Evolutionary conservation across 2,888 invertebrate genomes (phyloP).

Genomic region (Amphimallon solstitiale): DNA sequence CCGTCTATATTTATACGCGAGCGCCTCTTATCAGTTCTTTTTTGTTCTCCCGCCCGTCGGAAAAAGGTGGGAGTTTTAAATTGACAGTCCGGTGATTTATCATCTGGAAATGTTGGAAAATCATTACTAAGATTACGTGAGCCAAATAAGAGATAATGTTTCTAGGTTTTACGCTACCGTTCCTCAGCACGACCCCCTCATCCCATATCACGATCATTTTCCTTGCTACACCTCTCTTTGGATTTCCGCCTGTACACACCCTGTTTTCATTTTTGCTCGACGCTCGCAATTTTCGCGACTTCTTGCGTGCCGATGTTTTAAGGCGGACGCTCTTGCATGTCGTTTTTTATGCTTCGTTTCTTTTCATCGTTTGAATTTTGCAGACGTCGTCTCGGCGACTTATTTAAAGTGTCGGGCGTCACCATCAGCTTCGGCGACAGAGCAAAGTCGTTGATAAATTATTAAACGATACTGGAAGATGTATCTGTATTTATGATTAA

Average conservation of each 20-base stretch:
- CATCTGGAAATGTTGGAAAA: slow-evolving; percentile 28
- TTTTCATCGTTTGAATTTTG: too few relatives aligned
- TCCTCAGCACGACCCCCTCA: not conserved
- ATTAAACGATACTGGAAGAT: slow-evolving; percentile 26
- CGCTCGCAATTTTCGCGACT: too few relatives aligned
- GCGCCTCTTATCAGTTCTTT: slow-evolving; percentile 19
- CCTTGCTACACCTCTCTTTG: too few relatives aligned
- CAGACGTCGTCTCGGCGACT: not conserved
- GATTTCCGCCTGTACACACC: too few relatives aligned
- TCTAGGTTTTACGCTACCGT: not conserved
- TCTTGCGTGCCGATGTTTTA: too few relatives aligned
- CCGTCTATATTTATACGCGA: not conserved
- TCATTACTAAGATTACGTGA: slow-evolving; percentile 33
- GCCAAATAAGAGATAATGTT: slow-evolving; percentile 34
- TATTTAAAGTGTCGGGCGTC: slow-evolving; percentile 8
- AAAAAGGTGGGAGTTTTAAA: slow-evolving; percentile 7
- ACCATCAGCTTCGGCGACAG: not conserved
- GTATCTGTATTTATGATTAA: slow-evolving; percentile 22
- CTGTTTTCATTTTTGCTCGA: too few relatives aligned
- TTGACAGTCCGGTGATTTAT: slow-evolving; percentile 31
- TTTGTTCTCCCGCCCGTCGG: not conserved
- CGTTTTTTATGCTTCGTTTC: too few relatives aligned
- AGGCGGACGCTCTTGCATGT: too few relatives aligned
- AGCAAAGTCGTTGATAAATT: slow-evolving; percentile 20
- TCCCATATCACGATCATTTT: too few relatives aligned